Evolutionary conservation across 2,113 vertebrate species (phyloP), one percentile per base, ranked within the genome.

Genomic region (Orthochromis malagaraziensis): DNA sequence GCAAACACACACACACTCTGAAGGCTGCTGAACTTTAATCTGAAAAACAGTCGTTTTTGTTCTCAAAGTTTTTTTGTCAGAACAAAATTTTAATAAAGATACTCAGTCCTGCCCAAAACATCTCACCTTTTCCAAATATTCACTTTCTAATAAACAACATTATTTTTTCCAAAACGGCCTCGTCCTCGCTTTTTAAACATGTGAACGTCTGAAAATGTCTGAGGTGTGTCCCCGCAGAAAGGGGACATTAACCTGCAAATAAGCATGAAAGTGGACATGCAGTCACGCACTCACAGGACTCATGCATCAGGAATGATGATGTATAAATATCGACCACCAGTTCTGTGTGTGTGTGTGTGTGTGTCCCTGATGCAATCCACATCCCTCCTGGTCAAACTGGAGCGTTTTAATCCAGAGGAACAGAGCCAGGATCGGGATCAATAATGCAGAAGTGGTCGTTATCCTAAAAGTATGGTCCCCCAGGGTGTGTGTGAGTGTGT

Each of bases 371-470:
- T 91, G 87, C 73, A 82, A 63, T 89, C 92, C 89, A 92, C 87
- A 88, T 88, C 84, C 92, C 87, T 91, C 33, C 91, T 91, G 84
- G 91, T 88, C 90, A 92, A 93, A 93, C 87, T 91, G 94, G 89
- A 94, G 94, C 92, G 70, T 95, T 95, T 95, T 94, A 96, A 95
- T 96, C 94, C 93, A 89, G 93, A 93, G 92, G 93, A 93, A 95
- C 91, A 92, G 93, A 94, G 90, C 81, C 73, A 87, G 91, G 77
- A 73, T 81, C 75, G 47, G 86, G 93, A 96, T 96, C 96, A 96
- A 96, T 96, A 95, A 95, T 95, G 95, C 92, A 95, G 90, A 95
- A 96, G 95, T 94, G 93, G 94, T 95, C 95, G 94, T 96, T 95
- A 96, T 95, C 94, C 95, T 96, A 91, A 95, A 96, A 96, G 95